These are phyloP conservation scores for Agrilus biguttatus DNA, from an alignment of 2,888 invertebrate genomes.

Conservation along the genomic window DNA sequence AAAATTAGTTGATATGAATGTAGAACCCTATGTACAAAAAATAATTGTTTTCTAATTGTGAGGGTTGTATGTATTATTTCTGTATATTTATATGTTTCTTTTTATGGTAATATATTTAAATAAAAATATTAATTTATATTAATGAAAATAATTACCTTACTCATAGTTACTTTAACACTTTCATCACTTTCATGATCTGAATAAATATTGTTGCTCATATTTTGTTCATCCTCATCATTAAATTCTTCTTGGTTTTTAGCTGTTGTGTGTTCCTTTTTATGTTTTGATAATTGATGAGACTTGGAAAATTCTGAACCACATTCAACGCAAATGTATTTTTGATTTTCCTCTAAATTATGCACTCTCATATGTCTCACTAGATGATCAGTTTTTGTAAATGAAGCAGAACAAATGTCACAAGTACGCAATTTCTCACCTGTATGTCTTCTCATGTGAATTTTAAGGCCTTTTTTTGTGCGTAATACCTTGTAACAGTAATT, in stretches of 20 bases:
- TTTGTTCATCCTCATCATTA: conserved; percentile 8
- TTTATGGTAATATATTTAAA: too few species aligned
- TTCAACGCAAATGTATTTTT: conserved; percentile 14
- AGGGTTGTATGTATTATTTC: too few species aligned
- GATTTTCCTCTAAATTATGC: conserved; percentile 17
- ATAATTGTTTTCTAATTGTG: too few species aligned
- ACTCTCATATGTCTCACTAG: conserved; percentile 24
- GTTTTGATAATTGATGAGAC: conserved; percentile 15
- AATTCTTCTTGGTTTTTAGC: conserved; percentile 7
- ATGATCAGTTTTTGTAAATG: conserved; percentile 25
- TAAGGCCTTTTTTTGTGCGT: conserved; percentile 22
- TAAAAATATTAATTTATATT: too few species aligned
- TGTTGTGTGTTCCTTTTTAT: conserved; percentile 15
- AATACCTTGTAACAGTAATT: conserved; percentile 23
- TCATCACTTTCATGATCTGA: not conserved
- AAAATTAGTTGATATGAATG: too few species aligned
- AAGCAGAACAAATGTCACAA: conserved; percentile 24
- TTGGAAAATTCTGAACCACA: conserved; percentile 18
- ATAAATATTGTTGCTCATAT: not conserved
- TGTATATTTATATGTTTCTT: too few species aligned
- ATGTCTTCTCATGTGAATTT: conserved; percentile 24
- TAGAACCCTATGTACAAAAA: too few species aligned
- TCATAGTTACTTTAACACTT: not conserved
- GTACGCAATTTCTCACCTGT: conserved; percentile 24
- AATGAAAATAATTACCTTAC: too few species aligned